Conservation (phyloP, 2,888 invertebrate genomes). For the Parnassius smintheus region DNA sequence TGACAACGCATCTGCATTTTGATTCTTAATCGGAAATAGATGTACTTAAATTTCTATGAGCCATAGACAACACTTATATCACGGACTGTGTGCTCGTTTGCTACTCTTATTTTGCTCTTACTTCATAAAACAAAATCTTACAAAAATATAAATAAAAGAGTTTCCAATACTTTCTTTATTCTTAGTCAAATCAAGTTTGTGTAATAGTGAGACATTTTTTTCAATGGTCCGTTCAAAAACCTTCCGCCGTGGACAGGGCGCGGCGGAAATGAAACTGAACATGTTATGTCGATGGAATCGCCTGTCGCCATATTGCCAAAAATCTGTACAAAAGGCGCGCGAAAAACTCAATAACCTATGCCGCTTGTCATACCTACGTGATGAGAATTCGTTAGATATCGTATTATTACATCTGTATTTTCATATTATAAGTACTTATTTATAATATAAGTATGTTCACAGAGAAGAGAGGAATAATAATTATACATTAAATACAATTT, state of each 20-base stretch:
- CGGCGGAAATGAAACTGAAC: slow-evolving; percentile 64
- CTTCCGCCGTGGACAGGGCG: slow-evolving; percentile 57
- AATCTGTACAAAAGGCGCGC: slow-evolving; percentile 34
- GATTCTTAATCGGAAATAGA: no score
- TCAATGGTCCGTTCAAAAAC: slow-evolving; percentile 64
- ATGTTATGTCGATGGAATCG: slow-evolving; percentile 69
- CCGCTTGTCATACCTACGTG: not conserved
- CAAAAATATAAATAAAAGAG: slow-evolving; percentile 29
- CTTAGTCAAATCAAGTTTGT: slow-evolving; percentile 73
- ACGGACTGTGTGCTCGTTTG: no score
- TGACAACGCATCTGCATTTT: no score
- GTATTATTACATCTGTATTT: no score
- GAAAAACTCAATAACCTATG: slow-evolving; percentile 42
- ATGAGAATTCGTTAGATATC: not conserved
- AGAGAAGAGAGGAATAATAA: no score
- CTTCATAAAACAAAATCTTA: no score
- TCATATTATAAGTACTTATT: no score
- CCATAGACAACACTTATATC: no score
- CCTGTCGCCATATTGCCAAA: slow-evolving; percentile 55
- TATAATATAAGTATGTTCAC: no score
- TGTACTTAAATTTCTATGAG: no score
- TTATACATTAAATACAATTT: no score
- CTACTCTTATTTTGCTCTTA: no score
- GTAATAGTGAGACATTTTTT: slow-evolving; percentile 76
- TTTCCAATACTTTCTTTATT: slow-evolving; percentile 38